Evolutionary conservation across 2,888 invertebrate species (phyloP), one percentile per base, ranked within the genome.

Genomic region (Perdita meconis): DNA sequence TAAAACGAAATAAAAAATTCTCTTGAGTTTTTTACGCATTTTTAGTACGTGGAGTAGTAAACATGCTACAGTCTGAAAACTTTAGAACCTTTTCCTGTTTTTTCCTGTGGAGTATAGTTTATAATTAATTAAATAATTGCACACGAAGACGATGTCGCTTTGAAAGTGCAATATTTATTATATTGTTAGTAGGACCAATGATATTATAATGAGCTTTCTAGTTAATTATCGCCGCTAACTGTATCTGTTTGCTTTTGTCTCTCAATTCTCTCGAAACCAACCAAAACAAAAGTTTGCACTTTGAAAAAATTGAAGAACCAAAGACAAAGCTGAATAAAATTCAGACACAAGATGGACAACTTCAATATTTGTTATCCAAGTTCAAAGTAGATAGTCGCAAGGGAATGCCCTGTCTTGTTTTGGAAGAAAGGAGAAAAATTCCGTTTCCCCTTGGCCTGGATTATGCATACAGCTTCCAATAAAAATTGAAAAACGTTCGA

Each of bases 381-480:
- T 26, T 30, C 24, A 10, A 42, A 44, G 22, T 44, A 19, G 44
- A 16, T 19, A 44, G 16, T 19, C 44, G 4, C 47, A 16, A 61
- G 44, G n/a, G 40, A 44, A 34, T 47, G 44, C 34, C 22, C 22
- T 44, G 44, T n/a, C 19, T 13, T 36, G n/a, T 47, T 47, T n/a
- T 22, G 10, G 10, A 3, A 12, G 13, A 40, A 38, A 47, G 12
- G 24, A 1, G n/a, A 19, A 38, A 59, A 53, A 51, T 40, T 51
- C 59, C 60, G 26, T 26, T 59, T 60, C 40, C 50, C 55, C 64
- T 63, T 74, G 80, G 44, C 74, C 69, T 79, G 65, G 74, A 80
- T 79, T 69, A 51, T 53, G 61, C 42, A 22, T 40, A 4, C 6
- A 30, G 30, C 61, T 42, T 19, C 22, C 26, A 22, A 68, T n/a